phyloP scores from a whole-genome alignment of 2,113 vertebrate species.

The Corvus moneduloides region DNA sequence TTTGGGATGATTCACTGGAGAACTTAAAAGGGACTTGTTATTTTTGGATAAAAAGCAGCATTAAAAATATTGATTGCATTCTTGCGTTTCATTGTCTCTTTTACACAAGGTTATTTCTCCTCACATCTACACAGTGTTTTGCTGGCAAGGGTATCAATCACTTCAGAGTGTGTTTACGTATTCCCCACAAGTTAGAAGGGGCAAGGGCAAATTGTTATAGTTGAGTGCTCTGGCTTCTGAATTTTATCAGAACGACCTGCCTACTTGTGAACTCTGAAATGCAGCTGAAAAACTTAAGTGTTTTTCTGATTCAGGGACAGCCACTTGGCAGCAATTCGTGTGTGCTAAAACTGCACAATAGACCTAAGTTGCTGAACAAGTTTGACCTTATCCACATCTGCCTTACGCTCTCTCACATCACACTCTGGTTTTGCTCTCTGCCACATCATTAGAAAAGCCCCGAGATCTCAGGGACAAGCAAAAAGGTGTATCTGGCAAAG shows the following conservation, averaged over 20 bases:
- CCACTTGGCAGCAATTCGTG: neutral
- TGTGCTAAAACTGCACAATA: neutral
- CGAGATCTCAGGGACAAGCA: neutral
- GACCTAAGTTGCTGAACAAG: neutral
- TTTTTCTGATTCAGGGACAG: neutral
- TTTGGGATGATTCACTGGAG: neutral
- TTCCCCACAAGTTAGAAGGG: neutral
- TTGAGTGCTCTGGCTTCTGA: neutral
- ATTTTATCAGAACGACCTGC: neutral
- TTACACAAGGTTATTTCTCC: neutral
- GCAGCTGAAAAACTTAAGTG: neutral
- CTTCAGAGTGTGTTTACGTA: neutral
- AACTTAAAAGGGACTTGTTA: constrained; percentile 6
- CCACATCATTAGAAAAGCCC: neutral
- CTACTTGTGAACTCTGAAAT: neutral
- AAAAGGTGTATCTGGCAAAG: neutral
- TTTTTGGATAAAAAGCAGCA: neutral
- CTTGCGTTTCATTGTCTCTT: neutral
- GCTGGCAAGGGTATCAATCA: neutral
- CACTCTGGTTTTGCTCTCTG: neutral
- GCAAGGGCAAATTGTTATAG: neutral
- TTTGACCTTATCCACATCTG: neutral
- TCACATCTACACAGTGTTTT: neutral
- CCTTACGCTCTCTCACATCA: neutral
- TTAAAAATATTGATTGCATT: constrained; percentile 17